A percentile compares a stretch with the other conserved stretches of the same genome.
Evolutionary conservation across 2,888 invertebrate species (phyloP).

Genomic region (Sesia bembeciformis): DNA sequence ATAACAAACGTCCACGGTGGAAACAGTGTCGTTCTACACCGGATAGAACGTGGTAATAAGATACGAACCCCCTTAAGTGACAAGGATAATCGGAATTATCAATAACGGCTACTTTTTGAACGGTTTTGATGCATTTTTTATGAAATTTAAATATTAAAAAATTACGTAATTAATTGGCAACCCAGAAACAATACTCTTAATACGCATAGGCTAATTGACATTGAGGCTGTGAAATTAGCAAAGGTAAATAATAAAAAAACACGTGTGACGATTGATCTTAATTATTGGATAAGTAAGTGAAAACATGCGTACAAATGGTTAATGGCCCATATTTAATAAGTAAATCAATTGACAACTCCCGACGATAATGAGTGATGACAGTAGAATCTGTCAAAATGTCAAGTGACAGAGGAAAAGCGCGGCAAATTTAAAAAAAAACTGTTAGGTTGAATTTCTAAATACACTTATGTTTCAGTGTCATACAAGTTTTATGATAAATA

Average conservation of each 20-base stretch:
- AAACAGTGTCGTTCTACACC: neutral
- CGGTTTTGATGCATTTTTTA: conserved; percentile 71
- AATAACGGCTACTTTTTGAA: conserved; percentile 71
- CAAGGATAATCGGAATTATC: conserved; percentile 60
- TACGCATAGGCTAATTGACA: conserved; percentile 74
- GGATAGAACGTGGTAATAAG: neutral
- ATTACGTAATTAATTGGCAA: conserved; percentile 67
- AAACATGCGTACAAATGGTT: conserved; percentile 26
- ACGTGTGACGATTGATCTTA: conserved; percentile 62
- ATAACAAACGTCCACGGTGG: conserved; percentile 14
- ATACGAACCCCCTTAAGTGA: conserved; percentile 52
- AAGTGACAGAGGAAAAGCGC: too few relatives aligned
- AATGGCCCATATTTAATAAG: conserved; percentile 66
- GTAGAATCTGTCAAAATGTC: conserved; percentile 2
- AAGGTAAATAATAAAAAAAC: conserved; percentile 47
- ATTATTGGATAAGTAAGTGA: conserved; percentile 49
- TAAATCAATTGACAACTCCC: conserved; percentile 48
- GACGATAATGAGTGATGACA: neutral
- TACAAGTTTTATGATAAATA: too few relatives aligned
- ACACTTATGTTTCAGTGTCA: too few relatives aligned
- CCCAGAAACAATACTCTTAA: conserved; percentile 71
- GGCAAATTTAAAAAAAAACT: too few relatives aligned
- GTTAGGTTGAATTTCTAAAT: too few relatives aligned
- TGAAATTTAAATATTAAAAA: conserved; percentile 39
- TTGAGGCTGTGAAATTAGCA: conserved; percentile 75